Conservation (phyloP, 1,140 invertebrate species). For the Thrips palmi region DNA sequence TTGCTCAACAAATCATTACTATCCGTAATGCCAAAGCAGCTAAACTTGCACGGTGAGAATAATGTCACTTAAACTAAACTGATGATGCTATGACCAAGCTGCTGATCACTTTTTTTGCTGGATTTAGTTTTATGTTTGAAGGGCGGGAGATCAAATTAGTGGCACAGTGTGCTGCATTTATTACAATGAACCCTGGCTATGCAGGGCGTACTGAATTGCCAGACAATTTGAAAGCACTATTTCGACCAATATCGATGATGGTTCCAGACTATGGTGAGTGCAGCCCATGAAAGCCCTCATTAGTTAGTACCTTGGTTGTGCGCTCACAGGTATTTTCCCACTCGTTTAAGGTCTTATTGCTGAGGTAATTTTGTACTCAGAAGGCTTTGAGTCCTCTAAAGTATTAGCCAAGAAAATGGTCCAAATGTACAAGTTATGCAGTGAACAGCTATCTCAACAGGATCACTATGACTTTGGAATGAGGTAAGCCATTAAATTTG, state of each 20-base stretch:
- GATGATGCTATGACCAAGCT: neutral
- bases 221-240: constrained; percentile 68
- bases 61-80: neutral
- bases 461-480: constrained; percentile 90
- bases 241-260: constrained; percentile 84
- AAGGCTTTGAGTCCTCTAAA: constrained; percentile 79
- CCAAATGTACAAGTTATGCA: constrained; percentile 80
- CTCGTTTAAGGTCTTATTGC: constrained; percentile 57
- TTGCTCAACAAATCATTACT: constrained; percentile 64
- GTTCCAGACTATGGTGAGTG: constrained; percentile 67
- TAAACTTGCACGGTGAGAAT: constrained; percentile 34
- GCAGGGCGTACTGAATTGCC: constrained; percentile 70
- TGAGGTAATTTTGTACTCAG: constrained; percentile 80
- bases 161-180: constrained; percentile 71
- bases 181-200: constrained; percentile 81
- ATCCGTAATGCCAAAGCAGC: constrained; percentile 54
- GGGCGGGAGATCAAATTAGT: constrained; percentile 73
- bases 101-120: constrained; percentile 13
- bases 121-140: constrained; percentile 73
- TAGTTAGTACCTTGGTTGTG: neutral
- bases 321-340: neutral
- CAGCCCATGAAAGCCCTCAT: neutral
- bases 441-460: constrained; percentile 80
- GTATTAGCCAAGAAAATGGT: constrained; percentile 74
- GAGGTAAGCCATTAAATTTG: constrained; percentile 40